A percentile compares a stretch with the other conserved stretches of the same genome.
Conservation (phyloP, 35 echinoderm and acorn worm species). For the Apostichopus japonicus region DNA sequence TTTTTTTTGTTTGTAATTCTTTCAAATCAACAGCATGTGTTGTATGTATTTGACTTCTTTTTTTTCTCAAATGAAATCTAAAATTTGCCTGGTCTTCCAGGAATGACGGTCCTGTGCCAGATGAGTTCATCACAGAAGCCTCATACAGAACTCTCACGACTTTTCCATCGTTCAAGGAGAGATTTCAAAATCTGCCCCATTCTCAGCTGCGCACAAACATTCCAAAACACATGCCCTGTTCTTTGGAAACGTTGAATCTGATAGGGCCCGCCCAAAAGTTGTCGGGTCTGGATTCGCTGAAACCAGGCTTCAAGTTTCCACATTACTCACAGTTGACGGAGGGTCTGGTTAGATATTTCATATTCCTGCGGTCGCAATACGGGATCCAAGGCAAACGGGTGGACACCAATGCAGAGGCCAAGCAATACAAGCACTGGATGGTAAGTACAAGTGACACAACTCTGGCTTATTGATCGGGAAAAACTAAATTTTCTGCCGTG, state of each 20-base stretch:
- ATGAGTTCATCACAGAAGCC: neutral
- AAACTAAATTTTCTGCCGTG: no score
- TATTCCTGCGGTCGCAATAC: neutral
- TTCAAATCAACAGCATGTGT: neutral
- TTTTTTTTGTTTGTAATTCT: neutral
- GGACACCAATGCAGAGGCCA: neutral
- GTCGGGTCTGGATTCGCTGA: conserved; percentile 10
- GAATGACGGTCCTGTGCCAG: neutral
- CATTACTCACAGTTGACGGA: conserved; percentile 53
- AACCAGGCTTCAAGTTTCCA: conserved; percentile 22
- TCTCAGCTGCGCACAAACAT: neutral
- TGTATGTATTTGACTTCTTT: neutral
- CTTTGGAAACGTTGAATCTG: neutral
- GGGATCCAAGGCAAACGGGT: neutral
- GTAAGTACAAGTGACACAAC: neutral
- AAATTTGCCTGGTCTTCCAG: neutral
- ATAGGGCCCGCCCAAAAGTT: neutral
- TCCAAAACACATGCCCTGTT: neutral
- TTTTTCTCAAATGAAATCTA: neutral
- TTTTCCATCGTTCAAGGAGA: neutral
- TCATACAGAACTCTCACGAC: neutral
- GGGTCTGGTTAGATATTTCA: conserved; percentile 24
- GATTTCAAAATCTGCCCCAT: neutral
- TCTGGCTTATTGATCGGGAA: no score
- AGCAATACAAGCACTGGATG: conserved; percentile 33